Base-by-base conservation (phyloP, 2,113 vertebrate species). In the Reinhardtius hippoglossoides region DNA sequence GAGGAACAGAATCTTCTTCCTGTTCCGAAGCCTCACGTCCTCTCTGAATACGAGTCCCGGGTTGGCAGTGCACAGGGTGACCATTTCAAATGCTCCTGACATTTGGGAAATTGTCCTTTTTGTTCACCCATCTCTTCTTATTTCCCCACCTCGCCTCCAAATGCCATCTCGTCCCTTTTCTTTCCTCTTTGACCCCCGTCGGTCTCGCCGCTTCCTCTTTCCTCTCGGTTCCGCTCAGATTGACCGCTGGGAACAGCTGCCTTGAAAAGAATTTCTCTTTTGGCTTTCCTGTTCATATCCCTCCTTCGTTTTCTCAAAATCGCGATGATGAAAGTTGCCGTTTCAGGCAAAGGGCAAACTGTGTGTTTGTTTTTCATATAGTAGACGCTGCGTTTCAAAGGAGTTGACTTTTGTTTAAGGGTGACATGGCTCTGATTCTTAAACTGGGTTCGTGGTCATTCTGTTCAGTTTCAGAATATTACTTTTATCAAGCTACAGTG, bases 41-140 rank as follows among this genome's bases (percentile, higher is more conserved):
- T 71, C 15, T 77, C 23, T 48, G 72, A 82, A 66, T 69, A 50
- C 59, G 44, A 59, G 46, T 9, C 67, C 6, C 26, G 69, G 70
- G 74, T 85, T 78, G 76, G 31, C 78, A 50, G 62, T 44, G 77
- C 76, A 46, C 55, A 37, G 76, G 68, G 79, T 84, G 74, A 82
- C 71, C 75, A 78, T 74, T 74, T 85, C 63, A 86, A 62, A 88
- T 72, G 84, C 67, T 82, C 35, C 48, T 90, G 88, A 87, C 89
- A 91, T 92, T 92, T 92, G 48, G 56, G 48, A 82, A 87, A 88
- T 78, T 76, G 78, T 87, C 75, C 21, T 77, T 77, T 88, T 81
- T 83, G 58, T 86, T 80, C 81, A 56, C 56, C 65, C 65, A 42
- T 67, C 58, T 70, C 69, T 44, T 74, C 81, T 82, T 80, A 82